Evolutionary conservation across 2,113 vertebrate species (phyloP), one percentile per base, ranked within the genome.

Genomic region (Uropsilus gracilis): DNA sequence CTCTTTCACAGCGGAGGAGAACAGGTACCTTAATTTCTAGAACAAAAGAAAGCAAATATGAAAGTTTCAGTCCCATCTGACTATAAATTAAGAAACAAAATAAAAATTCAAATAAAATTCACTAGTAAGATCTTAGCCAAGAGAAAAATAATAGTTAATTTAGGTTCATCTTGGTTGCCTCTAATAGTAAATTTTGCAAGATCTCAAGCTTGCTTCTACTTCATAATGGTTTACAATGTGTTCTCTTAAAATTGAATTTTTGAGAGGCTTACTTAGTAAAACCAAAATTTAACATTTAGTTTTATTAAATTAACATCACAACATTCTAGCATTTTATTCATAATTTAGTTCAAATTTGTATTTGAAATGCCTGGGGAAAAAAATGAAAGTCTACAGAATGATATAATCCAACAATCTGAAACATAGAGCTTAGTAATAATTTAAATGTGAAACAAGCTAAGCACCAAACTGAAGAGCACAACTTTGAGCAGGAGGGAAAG

Each of bases 1-100:
- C 98, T 69, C 97, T 98, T 24, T 98, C 98, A 88, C 98, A 98
- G 82, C 98, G 97, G 83, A 98, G 83, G 66, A 98, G 97, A 97
- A 95, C 97, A 98, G 98, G 99, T 99, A 90, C 95, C 97, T 96
- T 92, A 84, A 89, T 95, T 87, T 86, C 66, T 81, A 64, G 9
- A 94, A 57, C 30, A 94, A 88, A 89, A 64, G 81, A 76, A 10
- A 2, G 46, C 63, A 90, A 69, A 94, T 92, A 48, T 53, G 5
- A 94, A 96, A 92, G 39, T 73, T 82, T 53, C 34, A 88, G 34
- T 75, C 50, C 50, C 13, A 82, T 88, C 80, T 75, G 32, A 69
- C 32, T 61, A 83, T 71, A 81, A 77, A 61, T 82, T 69, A 63
- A 86, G 3, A 83, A 88, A 26, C 24, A 30, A 88, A 85, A 17